These are phyloP conservation scores for Hexactinellida sp. DNA, from an alignment of 37 sponge, comb jelly and placozoan genomes.

Conservation along the genomic window DNA sequence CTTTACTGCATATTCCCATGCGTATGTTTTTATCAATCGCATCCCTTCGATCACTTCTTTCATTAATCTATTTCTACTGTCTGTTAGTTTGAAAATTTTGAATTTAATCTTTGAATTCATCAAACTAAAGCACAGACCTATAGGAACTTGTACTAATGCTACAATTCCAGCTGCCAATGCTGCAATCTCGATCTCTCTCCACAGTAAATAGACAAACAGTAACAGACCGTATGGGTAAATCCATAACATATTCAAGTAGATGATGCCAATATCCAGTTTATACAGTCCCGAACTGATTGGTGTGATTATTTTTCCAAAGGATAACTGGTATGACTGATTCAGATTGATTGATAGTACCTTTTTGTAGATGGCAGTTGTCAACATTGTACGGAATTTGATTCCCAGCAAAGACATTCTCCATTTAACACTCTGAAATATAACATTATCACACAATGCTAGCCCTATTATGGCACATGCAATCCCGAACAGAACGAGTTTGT, in stretches of 20 bases:
- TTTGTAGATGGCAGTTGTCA: not conserved
- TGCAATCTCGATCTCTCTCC: not conserved
- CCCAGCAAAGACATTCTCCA: not conserved
- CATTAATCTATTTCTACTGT: not conserved
- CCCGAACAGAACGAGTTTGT: not conserved
- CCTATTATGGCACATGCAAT: not conserved
- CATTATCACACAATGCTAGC: not conserved
- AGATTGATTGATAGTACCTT: not conserved
- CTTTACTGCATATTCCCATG: not conserved
- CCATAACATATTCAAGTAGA: not conserved
- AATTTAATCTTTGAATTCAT: not conserved
- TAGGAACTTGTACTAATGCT: not conserved
- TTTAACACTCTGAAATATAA: not conserved
- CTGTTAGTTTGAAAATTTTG: not conserved
- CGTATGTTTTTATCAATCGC: not conserved
- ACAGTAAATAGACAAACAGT: not conserved
- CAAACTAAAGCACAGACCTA: not conserved
- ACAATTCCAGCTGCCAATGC: not conserved
- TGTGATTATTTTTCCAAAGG: not conserved
- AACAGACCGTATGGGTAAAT: not conserved
- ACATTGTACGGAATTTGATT: not conserved
- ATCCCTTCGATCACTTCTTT: not conserved
- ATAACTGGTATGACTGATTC: not conserved
- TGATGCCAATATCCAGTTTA: not conserved
- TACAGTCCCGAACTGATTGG: not conserved